Percentiles rank a stretch among this genome's conserved stretches.
Conservation (phyloP, 2,797 vertebrate species). For the Oreortyx pictus region DNA sequence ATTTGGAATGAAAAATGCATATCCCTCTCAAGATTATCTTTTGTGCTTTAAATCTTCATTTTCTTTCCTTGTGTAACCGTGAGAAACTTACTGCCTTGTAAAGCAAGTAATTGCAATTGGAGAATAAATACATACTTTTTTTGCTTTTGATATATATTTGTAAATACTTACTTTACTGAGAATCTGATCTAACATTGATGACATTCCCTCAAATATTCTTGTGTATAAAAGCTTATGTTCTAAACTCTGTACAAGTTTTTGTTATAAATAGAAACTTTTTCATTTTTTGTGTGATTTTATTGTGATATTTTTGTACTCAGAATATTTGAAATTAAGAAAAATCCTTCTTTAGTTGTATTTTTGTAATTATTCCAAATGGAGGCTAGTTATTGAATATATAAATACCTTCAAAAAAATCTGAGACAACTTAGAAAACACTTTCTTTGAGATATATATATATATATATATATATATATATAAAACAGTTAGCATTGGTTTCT, state of each 20-base stretch:
- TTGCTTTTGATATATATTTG: background rate
- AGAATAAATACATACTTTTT: background rate
- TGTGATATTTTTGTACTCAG: background rate
- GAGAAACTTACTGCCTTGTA: background rate
- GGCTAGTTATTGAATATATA: background rate
- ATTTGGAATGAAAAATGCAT: background rate
- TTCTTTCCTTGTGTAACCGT: background rate
- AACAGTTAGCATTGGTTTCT: background rate
- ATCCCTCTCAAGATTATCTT: too few species aligned
- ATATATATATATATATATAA: background rate
- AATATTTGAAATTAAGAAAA: too few species aligned
- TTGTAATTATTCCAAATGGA: background rate
- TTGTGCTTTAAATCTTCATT: background rate
- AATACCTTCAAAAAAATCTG: background rate
- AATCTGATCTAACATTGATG: background rate
- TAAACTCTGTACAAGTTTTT: background rate
- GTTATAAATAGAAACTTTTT: background rate
- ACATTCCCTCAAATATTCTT: background rate
- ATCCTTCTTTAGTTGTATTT: background rate
- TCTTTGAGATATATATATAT: too few species aligned
- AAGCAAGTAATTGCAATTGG: background rate
- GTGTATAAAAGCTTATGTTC: background rate
- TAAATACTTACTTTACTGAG: background rate
- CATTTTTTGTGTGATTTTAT: background rate
- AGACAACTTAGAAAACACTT: background rate